Conservation (phyloP, 2,888 invertebrate species). For the Iphiclides podalirius region DNA sequence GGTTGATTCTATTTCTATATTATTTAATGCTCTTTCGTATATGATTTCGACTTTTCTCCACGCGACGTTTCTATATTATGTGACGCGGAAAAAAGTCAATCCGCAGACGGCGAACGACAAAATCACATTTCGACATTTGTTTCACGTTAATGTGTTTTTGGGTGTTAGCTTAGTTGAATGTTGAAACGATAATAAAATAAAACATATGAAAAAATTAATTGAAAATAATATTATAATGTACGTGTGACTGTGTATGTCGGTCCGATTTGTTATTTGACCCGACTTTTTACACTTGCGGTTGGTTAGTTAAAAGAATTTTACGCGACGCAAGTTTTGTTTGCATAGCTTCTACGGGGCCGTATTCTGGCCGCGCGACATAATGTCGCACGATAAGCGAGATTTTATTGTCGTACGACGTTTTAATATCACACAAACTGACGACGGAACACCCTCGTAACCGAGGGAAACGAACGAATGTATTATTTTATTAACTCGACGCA, state of each 20-base stretch:
- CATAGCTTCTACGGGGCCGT: too few species aligned
- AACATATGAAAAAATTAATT: too few species aligned
- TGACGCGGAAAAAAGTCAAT: constrained; percentile 46
- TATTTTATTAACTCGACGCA: too few species aligned
- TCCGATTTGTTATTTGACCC: constrained; percentile 15
- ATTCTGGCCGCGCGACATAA: too few species aligned
- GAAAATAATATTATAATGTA: too few species aligned
- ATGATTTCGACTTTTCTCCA: constrained; percentile 23
- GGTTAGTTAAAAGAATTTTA: constrained; percentile 30
- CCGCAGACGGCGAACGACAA: constrained; percentile 42
- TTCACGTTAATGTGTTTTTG: constrained; percentile 68
- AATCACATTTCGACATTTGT: constrained; percentile 72
- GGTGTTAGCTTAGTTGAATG: constrained; percentile 28
- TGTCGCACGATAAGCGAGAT: too few species aligned
- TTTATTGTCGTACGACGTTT: too few species aligned
- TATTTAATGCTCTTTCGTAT: constrained; percentile 25
- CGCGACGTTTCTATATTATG: constrained; percentile 38
- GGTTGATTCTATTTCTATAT: constrained; percentile 34
- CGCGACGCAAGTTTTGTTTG: background rate
- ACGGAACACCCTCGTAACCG: too few species aligned
- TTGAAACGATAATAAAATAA: background rate
- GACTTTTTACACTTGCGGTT: constrained; percentile 23
- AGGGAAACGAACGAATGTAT: too few species aligned
- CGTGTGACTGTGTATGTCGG: background rate
- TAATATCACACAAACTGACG: too few species aligned